Evolutionary conservation across 1,140 invertebrate genomes (phyloP).

Genomic region (Propsilocerus akamusi): DNA sequence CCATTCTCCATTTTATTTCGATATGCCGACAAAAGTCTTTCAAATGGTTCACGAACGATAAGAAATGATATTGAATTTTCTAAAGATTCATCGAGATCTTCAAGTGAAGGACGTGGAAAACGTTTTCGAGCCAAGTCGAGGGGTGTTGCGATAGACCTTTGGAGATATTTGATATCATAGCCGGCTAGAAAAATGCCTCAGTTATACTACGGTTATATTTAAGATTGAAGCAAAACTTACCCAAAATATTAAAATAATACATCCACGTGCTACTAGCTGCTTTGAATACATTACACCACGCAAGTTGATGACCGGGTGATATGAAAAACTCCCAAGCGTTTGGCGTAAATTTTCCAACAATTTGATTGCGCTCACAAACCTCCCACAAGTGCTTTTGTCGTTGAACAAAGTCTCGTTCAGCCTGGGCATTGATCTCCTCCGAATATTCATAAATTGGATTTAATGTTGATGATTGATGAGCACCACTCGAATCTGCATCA

Average conservation of each 20-base stretch:
- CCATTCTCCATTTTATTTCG: constrained; percentile 69
- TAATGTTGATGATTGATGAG: constrained; percentile 12
- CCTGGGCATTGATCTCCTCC: constrained; percentile 21
- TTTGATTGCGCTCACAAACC: constrained; percentile 16
- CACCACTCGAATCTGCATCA: not conserved
- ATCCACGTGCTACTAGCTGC: constrained; percentile 63
- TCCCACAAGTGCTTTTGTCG: constrained; percentile 13
- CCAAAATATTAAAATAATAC: constrained; percentile 57
- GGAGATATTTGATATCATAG: constrained; percentile 36
- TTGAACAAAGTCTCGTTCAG: constrained; percentile 15
- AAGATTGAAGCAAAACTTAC: constrained; percentile 23
- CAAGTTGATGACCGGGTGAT: constrained; percentile 43
- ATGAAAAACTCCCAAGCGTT: constrained; percentile 58
- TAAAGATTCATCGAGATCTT: constrained; percentile 31
- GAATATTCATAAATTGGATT: constrained; percentile 24
- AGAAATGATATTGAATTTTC: constrained; percentile 45
- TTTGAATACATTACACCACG: constrained; percentile 66
- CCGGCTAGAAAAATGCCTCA: constrained; percentile 25
- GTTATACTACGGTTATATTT: constrained; percentile 7
- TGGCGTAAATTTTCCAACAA: constrained; percentile 22
- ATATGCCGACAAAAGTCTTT: constrained; percentile 74
- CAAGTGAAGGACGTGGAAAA: constrained; percentile 34
- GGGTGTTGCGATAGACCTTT: constrained; percentile 31
- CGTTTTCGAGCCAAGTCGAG: constrained; percentile 35
- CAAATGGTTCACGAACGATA: constrained; percentile 80